Evolutionary conservation across 2,797 vertebrate species (phyloP), one percentile per base, ranked within the genome.

Genomic region (Tapirus indicus): DNA sequence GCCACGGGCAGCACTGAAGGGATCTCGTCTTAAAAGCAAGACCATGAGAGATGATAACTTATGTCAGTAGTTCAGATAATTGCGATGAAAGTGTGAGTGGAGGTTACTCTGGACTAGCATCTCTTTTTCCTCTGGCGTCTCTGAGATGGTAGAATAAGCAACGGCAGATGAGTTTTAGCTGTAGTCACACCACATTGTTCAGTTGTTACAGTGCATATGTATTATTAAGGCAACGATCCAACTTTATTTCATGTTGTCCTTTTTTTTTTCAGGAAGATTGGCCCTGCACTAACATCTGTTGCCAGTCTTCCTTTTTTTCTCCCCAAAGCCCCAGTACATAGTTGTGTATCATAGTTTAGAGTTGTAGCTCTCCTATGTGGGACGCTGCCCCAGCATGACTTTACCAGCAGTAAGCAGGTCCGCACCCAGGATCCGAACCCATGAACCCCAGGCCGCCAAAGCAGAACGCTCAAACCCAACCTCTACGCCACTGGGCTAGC

Each of bases 21-120:
- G 56, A 83, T 71, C 54, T 88, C 18, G 16, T 72, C 88, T 71
- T 95, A 83, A 87, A 92, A 87, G 85, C 23, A 14, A 87, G 58
- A 41, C 71, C 52, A 27, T 38, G n/a, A 54, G 60, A 52, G 17
- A 58, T 69, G 29, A n/a, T 29, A 71, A 69, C 38, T 64, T 54
- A 54, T 64, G 23, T 47, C 47, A 47, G 47, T 44, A 27, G 38
- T 94, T 85, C 13, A 56, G 52, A 49, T 32, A 23, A 21, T 79
- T 78, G 68, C 56, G 25, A 1, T 94, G 52, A 35, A 82, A 77
- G 27, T 84, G 11, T 16, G 23, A 83, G 7, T 38, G 29, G 72
- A 85, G 66, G 35, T 58, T 66, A 56, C 47, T 83, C 74, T 9
- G n/a, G 21, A 52, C 27, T 25, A 78, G 16, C 71, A 8, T 47